Evolutionary conservation across 2,888 invertebrate genomes (phyloP), one percentile per base, ranked within the genome.

Genomic region (Dioctria linearis): DNA sequence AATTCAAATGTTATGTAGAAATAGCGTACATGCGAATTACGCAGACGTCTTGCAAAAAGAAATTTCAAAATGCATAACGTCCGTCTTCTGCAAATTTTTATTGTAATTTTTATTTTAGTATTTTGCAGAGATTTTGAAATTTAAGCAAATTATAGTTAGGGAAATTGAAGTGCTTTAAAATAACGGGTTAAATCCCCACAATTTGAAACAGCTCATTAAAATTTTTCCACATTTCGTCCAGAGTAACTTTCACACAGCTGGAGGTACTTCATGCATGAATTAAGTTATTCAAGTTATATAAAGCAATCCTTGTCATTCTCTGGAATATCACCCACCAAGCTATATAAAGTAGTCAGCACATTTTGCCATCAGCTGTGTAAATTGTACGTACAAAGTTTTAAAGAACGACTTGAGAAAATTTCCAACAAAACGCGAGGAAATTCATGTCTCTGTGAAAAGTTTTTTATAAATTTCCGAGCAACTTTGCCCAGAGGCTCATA

Each of bases 291-390:
- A 54, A 54, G 11, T 54, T 54, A 4, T n/a, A 6, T 54, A 4
- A 54, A 54, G 11, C 54, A 54, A 54, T 54, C 9, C 11, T 4
- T 54, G 54, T 11, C 54, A 11, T 54, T 11, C 11, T 54, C 54
- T 54, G 11, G 54, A 11, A 11, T 11, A 54, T 54, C 54, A n/a
- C 54, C 54, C 54, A 54, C 54, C 54, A 6, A n/a, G 54, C 54
- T n/a, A 3, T 54, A 54, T 11, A 54, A 54, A 54, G 54, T 6
- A 67, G 49, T 67, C 49, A 67, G 43, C 67, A 67, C 49, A 46
- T 67, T 46, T 13, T 46, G 49, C 49, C 49, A 67, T 67, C 67
- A 37, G 66, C 42, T 66, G 39, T 66, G 66, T 11, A 66, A 67
- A 67, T 49, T 67, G 9, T 67, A 25, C 25, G 25, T 25, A 46